Evolutionary conservation across 1,140 invertebrate species (phyloP), one percentile per base, ranked within the genome.

Genomic region (Scaptomyza pallida): DNA sequence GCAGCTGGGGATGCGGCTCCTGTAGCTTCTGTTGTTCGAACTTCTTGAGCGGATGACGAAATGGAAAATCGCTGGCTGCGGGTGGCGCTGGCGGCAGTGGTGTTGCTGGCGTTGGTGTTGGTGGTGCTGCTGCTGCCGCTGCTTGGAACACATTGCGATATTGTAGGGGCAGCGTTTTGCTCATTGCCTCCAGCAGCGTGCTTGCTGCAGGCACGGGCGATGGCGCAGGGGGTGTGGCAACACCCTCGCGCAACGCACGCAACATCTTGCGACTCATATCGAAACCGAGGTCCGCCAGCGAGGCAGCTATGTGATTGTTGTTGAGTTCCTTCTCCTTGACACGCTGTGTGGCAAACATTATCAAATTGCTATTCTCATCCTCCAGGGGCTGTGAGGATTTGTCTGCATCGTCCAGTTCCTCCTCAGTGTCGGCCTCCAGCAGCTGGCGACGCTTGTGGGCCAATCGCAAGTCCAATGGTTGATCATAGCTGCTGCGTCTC

Each of bases 401-500:
- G 3, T 41, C 92, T 89, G 83, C 74, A 79, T 95, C 93, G 4
- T 21, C 41, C 17, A 10, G 5, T 52, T 35, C 52, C 56, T 50
- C 21, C 13, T 63, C 67, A 41, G 37, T 30, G 30, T 64, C 70
- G 8, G 8, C 30, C 33, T 50, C 51, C 41, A 16, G 26, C 94
- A 35, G 33, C 61, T 67, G 64, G 2, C 67, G 51, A 12, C 93
- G 92, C 71, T 97, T 97, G 89, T 95, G 95, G 43, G 96, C 96
- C 43, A 97, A 93, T 65, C 96, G 93, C 8, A 98, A 93, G 90
- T 97, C 97, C 44, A 98, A 92, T 2, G 97, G 97, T 83, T 96
- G 95, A 71, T 96, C 95, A 19, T 92, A 89, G 56, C 92, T 92
- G 35, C 74, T 92, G 79, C 91, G 93, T 43, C 82, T 37, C 60